These are phyloP conservation scores for Philaethria dido DNA, from an alignment of 2,888 invertebrate genomes.

Conservation along the genomic window DNA sequence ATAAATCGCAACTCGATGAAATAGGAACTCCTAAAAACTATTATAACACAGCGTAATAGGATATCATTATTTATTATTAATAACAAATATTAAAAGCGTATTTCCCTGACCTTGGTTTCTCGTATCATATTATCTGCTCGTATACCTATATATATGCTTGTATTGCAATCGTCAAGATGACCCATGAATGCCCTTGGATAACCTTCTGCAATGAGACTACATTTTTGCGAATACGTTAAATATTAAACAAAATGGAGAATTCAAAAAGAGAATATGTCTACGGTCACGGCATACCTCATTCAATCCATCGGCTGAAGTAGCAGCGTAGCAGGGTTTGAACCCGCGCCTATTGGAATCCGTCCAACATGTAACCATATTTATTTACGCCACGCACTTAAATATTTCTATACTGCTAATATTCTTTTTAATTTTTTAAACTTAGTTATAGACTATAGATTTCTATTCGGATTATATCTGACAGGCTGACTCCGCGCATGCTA, in stretches of 20 bases:
- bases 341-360: too few relatives aligned
- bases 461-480: too few relatives aligned
- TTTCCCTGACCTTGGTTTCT: conserved; percentile 7
- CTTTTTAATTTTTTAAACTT: not conserved
- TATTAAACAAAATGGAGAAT: not conserved
- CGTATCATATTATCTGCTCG: not conserved
- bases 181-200: not conserved
- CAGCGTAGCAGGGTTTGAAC: too few relatives aligned
- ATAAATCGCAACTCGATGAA: not conserved
- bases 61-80: not conserved
- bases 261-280: not conserved
- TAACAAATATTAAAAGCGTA: not conserved
- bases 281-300: too few relatives aligned
- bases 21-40: too few relatives aligned
- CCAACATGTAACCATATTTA: too few relatives aligned
- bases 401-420: not conserved
- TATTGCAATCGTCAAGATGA: not conserved
- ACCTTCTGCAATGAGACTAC: not conserved
- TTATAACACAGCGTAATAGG: too few relatives aligned
- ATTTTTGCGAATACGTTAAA: not conserved
- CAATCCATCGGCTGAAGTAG: too few relatives aligned
- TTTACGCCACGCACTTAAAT: too few relatives aligned
- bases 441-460: too few relatives aligned
- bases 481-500: too few relatives aligned
- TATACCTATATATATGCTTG: not conserved